Evolutionary conservation across 2,888 invertebrate species (phyloP).

Genomic region (Dryomyza anilis): DNA sequence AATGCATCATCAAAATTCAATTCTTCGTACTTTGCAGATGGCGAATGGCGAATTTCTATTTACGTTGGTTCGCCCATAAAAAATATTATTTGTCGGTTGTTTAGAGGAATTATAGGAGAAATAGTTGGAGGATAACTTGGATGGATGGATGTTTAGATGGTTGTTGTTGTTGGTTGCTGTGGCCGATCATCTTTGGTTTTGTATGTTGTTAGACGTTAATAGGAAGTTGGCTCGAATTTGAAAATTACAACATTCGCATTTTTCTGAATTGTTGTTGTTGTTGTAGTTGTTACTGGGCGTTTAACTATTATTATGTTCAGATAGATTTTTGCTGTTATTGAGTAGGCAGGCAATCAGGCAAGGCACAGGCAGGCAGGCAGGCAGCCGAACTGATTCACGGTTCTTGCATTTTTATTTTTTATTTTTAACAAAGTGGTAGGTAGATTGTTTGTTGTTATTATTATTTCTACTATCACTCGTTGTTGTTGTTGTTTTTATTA

Average conservation of each 20-base stretch:
- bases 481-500: too few relatives aligned
- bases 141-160: constrained; percentile 21
- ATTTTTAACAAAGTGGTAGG: constrained; percentile 10
- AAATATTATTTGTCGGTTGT: too few relatives aligned
- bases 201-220: constrained; percentile 25
- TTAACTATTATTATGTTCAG: constrained; percentile 32
- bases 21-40: constrained; percentile 3
- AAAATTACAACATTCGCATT: constrained; percentile 32
- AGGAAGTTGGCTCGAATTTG: constrained; percentile 36
- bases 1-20: constrained; percentile 14
- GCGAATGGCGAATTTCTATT: constrained; percentile 21
- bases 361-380: constrained; percentile 34
- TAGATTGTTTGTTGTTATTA: too few relatives aligned
- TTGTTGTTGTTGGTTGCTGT: constrained; percentile 10
- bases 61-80: constrained; percentile 32
- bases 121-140: too few relatives aligned
- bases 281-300: constrained; percentile 28
- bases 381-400: too few relatives aligned
- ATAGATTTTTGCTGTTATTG: constrained; percentile 25
- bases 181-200: not conserved
- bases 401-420: constrained; percentile 19
- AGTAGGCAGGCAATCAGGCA: constrained; percentile 18
- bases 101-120: too few relatives aligned
- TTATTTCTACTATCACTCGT: too few relatives aligned
- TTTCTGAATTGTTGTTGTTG: not conserved